phyloP scores from a whole-genome alignment of 2,888 invertebrate species.

The Cecidostiba fungosa region DNA sequence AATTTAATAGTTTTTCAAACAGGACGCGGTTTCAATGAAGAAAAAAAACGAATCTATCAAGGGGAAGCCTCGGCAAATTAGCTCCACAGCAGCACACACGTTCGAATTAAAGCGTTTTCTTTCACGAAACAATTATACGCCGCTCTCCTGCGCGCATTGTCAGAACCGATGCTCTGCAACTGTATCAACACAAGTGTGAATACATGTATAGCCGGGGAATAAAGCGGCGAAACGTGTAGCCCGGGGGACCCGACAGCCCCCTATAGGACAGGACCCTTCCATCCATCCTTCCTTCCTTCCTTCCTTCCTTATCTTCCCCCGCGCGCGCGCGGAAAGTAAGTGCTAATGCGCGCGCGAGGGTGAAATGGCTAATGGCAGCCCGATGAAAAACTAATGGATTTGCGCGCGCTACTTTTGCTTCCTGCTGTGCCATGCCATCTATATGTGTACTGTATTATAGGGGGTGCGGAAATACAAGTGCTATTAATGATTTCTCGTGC shows the following conservation, averaged over 20 bases:
- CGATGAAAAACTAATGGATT: conserved; percentile 60
- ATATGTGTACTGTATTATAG: too few species aligned
- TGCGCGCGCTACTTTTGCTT: background rate
- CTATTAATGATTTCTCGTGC: conserved; percentile 9
- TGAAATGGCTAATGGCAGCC: conserved; percentile 56
- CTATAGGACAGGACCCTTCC: background rate
- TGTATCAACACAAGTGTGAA: background rate
- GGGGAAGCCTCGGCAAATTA: too few species aligned
- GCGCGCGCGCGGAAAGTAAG: background rate
- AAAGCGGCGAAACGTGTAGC: conserved; percentile 9
- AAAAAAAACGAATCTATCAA: too few species aligned
- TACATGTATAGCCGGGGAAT: background rate
- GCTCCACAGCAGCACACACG: too few species aligned
- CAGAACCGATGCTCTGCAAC: too few species aligned
- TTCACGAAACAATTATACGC: conserved; percentile 53
- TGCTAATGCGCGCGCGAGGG: conserved; percentile 40
- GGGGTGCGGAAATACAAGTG: background rate
- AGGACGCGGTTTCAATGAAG: too few species aligned
- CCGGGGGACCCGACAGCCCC: background rate
- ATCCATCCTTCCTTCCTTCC: background rate
- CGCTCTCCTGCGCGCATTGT: too few species aligned
- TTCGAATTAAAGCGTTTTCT: conserved; percentile 44
- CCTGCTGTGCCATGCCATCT: too few species aligned
- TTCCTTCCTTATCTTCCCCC: background rate
- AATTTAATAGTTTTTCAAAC: too few species aligned